These are phyloP conservation scores for Drosophila sordidapex DNA, from an alignment of 2,888 invertebrate genomes.

Conservation along the genomic window DNA sequence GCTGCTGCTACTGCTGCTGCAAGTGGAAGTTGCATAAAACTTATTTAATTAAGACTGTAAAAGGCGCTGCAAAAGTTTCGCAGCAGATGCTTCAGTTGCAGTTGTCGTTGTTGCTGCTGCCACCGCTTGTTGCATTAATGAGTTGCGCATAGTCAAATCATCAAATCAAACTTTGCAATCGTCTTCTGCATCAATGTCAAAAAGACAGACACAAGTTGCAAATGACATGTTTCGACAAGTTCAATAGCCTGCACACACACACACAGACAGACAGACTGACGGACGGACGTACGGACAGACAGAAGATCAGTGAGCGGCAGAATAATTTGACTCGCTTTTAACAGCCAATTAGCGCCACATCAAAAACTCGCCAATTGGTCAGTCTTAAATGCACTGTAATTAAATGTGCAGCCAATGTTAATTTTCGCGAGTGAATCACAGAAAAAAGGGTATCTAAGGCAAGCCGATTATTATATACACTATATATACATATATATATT, in stretches of 20 bases:
- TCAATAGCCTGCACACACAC: conserved; percentile 39
- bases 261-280: neutral
- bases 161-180: conserved; percentile 63
- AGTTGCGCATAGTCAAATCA: conserved; percentile 53
- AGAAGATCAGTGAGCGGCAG: conserved; percentile 18
- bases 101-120: conserved; percentile 13
- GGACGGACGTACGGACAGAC: too few relatives aligned
- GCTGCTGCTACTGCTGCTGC: conserved; percentile 15
- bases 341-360: conserved; percentile 56
- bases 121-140: conserved; percentile 68
- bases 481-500: neutral
- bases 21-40: conserved; percentile 59
- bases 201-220: conserved; percentile 62
- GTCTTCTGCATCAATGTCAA: conserved; percentile 70
- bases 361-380: conserved; percentile 38
- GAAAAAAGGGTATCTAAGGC: neutral
- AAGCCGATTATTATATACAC: neutral
- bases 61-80: conserved; percentile 44
- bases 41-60: conserved; percentile 78
- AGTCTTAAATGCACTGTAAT: conserved; percentile 30
- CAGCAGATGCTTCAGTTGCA: conserved; percentile 38
- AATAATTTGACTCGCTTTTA: conserved; percentile 39
- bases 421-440: conserved; percentile 9
- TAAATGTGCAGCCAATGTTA: conserved; percentile 8
- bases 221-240: conserved; percentile 43